Conservation (phyloP, 2,797 vertebrate species). For the Sibirionetta formosa region DNA sequence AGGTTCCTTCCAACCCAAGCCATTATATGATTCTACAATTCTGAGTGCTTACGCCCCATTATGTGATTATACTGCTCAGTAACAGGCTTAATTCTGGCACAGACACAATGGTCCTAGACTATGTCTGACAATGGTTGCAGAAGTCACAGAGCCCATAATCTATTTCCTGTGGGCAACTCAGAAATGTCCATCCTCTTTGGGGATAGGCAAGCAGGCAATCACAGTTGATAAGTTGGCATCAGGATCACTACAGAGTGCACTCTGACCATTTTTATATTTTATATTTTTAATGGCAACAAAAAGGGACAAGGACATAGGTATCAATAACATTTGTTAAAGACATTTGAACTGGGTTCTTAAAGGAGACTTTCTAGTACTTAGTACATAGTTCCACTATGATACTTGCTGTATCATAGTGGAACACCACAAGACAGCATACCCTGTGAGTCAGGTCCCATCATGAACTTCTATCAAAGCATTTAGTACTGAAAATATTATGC, state of each 20-base stretch:
- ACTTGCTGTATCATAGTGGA: background rate
- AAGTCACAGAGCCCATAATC: background rate
- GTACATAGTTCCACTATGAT: too few relatives aligned
- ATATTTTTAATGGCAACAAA: background rate
- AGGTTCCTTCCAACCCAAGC: too few relatives aligned
- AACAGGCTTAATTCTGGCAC: background rate
- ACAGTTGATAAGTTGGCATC: background rate
- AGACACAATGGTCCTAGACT: background rate
- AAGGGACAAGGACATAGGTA: background rate
- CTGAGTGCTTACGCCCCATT: fast-evolving
- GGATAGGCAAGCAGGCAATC: fast-evolving
- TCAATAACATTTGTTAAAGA: background rate
- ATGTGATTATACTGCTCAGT: fast-evolving
- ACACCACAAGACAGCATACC: background rate
- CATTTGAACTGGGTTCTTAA: background rate
- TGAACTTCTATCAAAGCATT: background rate
- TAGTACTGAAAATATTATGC: background rate
- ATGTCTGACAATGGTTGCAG: background rate
- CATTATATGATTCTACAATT: too few relatives aligned
- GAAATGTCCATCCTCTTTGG: background rate
- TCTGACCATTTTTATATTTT: too few relatives aligned
- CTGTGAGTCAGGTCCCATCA: background rate
- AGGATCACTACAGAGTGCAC: background rate
- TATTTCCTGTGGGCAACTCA: background rate
- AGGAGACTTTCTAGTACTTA: background rate